phyloP scores from a whole-genome alignment of 2,888 invertebrate species.

The Hoplodrina ambigua region DNA sequence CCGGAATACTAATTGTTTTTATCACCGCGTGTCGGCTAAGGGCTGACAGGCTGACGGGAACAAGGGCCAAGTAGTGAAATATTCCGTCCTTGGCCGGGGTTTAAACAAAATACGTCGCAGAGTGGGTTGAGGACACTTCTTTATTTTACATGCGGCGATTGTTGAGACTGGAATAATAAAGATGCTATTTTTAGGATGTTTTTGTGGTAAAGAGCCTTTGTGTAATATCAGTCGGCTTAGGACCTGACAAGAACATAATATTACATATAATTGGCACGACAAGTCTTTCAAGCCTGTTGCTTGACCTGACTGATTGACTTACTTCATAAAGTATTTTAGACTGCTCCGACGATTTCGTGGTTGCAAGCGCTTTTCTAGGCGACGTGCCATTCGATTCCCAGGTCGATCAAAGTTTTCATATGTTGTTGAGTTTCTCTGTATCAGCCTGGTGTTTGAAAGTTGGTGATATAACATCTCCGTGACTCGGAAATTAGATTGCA shows the following conservation, averaged over 20 bases:
- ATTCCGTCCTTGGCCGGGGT: conserved; percentile 48
- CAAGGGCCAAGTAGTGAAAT: conserved; percentile 28
- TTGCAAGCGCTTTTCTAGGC: too few relatives aligned
- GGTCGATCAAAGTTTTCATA: too few relatives aligned
- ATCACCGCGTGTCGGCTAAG: conserved; percentile 15
- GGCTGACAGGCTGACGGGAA: conserved; percentile 21
- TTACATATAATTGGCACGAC: not conserved
- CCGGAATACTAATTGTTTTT: conserved; percentile 41
- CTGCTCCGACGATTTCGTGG: too few relatives aligned
- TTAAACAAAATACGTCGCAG: conserved; percentile 36
- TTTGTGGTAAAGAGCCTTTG: not conserved
- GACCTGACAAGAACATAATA: not conserved
- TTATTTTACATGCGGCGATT: conserved; percentile 16
- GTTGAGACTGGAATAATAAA: conserved; percentile 16
- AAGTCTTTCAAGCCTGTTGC: not conserved
- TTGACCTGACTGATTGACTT: too few relatives aligned
- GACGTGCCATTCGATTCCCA: too few relatives aligned
- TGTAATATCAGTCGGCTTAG: not conserved
- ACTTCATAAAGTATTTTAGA: too few relatives aligned
- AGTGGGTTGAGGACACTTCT: conserved; percentile 30
- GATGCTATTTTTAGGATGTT: conserved; percentile 3
- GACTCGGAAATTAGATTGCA: too few relatives aligned
- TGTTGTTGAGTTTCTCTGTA: too few relatives aligned
- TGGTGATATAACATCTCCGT: too few relatives aligned
- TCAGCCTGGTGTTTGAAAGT: too few relatives aligned